Percentiles rank a stretch among this genome's conserved stretches.
phyloP scores from a whole-genome alignment of 2,113 vertebrate genomes.

The Notarius quadriscutis region DNA sequence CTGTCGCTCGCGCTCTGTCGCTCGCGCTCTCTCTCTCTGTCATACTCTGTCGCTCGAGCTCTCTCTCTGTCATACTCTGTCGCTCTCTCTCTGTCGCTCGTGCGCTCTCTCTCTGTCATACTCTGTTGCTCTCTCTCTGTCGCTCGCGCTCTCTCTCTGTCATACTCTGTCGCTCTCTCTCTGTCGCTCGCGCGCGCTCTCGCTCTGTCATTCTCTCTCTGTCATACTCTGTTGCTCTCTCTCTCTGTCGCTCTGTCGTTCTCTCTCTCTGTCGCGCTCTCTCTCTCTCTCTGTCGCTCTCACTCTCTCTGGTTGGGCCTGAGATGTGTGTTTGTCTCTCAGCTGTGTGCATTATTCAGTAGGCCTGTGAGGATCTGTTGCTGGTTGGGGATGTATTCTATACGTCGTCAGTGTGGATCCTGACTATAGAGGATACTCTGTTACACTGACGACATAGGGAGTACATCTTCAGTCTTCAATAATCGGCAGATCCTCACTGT shows the following conservation, averaged over 20 bases:
- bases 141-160: neutral
- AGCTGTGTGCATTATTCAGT: neutral
- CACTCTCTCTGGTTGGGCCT: neutral
- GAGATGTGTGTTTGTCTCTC: too few relatives aligned
- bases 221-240: neutral
- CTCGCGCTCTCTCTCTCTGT: neutral
- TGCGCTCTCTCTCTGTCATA: neutral
- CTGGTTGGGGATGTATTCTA: neutral
- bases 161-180: neutral
- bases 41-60: neutral
- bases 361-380: neutral
- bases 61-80: neutral
- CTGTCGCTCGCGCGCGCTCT: neutral
- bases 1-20: accelerated
- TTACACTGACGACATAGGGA: too few relatives aligned
- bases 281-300: neutral
- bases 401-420: too few relatives aligned
- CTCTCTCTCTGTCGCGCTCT: neutral
- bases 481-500: too few relatives aligned
- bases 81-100: neutral
- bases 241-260: neutral
- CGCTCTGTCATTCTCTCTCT: neutral
- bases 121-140: neutral
- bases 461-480: too few relatives aligned
- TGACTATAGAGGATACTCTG: too few relatives aligned